These are phyloP conservation scores for Muscidifurax raptorellus DNA, from an alignment of 1,140 invertebrate species.

Conservation along the genomic window DNA sequence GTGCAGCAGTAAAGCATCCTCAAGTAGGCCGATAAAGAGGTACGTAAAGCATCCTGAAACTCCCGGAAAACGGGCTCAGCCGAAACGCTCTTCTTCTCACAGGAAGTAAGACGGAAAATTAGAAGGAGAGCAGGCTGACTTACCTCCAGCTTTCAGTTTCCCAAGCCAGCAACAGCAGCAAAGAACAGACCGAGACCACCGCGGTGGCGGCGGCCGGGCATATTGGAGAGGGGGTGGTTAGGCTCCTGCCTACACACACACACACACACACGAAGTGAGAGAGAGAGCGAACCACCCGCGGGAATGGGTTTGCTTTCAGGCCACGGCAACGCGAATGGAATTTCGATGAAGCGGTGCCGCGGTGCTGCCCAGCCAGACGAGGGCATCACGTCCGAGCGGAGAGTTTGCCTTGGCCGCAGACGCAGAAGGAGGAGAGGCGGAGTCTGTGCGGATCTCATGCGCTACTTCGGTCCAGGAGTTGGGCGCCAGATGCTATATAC, in stretches of 20 bases:
- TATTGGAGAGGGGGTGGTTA: slow-evolving; percentile 38
- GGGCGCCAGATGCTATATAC: not conserved
- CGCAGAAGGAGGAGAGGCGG: slow-evolving; percentile 2
- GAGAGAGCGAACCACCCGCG: slow-evolving; percentile 21
- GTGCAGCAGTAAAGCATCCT: not conserved
- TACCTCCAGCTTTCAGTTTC: not conserved
- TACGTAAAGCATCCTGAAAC: not conserved
- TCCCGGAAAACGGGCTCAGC: not conserved
- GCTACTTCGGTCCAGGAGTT: not conserved
- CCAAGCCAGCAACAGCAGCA: not conserved
- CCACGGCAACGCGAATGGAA: slow-evolving; percentile 59
- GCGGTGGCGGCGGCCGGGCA: not conserved
- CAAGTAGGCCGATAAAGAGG: not conserved
- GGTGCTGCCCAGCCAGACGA: not conserved
- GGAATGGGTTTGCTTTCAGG: slow-evolving; percentile 61
- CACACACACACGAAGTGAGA: not conserved
- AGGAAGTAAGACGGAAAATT: not conserved
- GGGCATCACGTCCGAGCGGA: slow-evolving; percentile 48
- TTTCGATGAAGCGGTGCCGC: slow-evolving; percentile 57
- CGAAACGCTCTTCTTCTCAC: not conserved
- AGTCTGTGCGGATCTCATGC: slow-evolving; percentile 1
- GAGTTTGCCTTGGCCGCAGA: slow-evolving; percentile 50
- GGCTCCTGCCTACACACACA: not conserved
- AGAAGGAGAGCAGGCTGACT: not conserved
- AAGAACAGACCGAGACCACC: not conserved